phyloP scores from a whole-genome alignment of 2,797 vertebrate species.

The Gymnothorax javanicus region DNA sequence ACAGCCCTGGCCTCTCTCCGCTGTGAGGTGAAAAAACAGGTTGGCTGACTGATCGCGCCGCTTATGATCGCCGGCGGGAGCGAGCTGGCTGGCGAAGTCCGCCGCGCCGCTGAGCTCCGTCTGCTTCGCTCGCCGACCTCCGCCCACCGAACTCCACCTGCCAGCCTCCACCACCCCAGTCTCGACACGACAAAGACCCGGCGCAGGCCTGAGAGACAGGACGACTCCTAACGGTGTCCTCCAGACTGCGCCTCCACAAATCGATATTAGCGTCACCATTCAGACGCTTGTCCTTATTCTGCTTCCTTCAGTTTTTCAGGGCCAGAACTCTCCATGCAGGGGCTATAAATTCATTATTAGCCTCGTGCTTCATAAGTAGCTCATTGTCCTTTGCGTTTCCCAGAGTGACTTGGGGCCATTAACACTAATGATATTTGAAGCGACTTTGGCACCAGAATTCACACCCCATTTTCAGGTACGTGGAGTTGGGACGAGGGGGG shows the following conservation, averaged over 20 bases:
- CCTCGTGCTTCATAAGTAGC: neutral
- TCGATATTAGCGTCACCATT: too few species aligned
- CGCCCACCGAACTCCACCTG: neutral
- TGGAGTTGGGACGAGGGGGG: too few species aligned
- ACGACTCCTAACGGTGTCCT: neutral
- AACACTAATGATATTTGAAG: neutral
- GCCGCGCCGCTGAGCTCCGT: neutral
- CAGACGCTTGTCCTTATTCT: too few species aligned
- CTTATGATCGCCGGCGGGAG: conserved; percentile 1
- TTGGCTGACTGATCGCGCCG: conserved; percentile 22
- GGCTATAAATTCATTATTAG: too few species aligned
- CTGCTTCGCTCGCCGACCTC: neutral
- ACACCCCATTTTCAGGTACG: neutral
- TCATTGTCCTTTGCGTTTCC: neutral
- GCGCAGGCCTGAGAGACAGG: neutral
- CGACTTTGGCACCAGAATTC: neutral
- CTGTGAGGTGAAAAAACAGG: conserved; percentile 28
- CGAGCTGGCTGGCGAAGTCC: neutral
- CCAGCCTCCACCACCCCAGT: too few species aligned
- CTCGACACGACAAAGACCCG: neutral
- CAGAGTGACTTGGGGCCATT: neutral
- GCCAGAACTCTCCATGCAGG: too few species aligned
- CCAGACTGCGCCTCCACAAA: neutral
- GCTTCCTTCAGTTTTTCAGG: too few species aligned
- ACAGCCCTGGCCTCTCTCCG: conserved; percentile 11